Evolutionary conservation across 2,888 invertebrate species (phyloP).

Genomic region (Sesia bembeciformis): DNA sequence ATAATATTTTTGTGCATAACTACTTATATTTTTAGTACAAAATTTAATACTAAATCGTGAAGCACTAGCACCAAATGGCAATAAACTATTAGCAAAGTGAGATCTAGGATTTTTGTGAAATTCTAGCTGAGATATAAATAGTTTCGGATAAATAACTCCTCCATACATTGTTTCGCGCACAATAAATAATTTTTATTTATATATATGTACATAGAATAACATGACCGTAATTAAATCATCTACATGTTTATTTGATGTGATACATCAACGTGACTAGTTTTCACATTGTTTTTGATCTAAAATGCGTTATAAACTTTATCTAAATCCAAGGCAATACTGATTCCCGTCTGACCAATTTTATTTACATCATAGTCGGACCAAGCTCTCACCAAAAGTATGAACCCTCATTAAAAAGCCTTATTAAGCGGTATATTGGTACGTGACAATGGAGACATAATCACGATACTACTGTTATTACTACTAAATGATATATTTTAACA

Average conservation of each 20-base stretch:
- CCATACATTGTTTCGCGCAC: background rate
- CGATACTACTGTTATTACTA: no score
- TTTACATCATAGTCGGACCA: no score
- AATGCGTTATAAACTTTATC: constrained; percentile 3
- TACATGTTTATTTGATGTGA: background rate
- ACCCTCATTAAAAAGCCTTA: no score
- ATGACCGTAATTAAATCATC: background rate
- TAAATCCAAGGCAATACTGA: constrained; percentile 12
- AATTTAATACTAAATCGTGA: constrained; percentile 29
- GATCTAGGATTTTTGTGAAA: constrained; percentile 9
- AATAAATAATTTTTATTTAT: background rate
- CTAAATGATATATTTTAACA: no score
- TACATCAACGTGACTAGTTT: background rate
- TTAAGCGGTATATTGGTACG: no score
- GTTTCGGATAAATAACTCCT: no score
- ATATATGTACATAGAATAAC: background rate
- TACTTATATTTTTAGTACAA: background rate
- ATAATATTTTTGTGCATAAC: background rate
- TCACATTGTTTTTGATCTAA: background rate
- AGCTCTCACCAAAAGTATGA: no score
- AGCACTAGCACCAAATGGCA: constrained; percentile 58
- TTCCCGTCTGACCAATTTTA: constrained; percentile 4
- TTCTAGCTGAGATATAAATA: background rate
- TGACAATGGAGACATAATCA: no score
- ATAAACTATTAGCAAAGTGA: constrained; percentile 40